Percentiles rank a stretch among this genome's conserved stretches.
Evolutionary conservation across 2,797 vertebrate genomes (phyloP).

Genomic region (Oophaga sylvatica): DNA sequence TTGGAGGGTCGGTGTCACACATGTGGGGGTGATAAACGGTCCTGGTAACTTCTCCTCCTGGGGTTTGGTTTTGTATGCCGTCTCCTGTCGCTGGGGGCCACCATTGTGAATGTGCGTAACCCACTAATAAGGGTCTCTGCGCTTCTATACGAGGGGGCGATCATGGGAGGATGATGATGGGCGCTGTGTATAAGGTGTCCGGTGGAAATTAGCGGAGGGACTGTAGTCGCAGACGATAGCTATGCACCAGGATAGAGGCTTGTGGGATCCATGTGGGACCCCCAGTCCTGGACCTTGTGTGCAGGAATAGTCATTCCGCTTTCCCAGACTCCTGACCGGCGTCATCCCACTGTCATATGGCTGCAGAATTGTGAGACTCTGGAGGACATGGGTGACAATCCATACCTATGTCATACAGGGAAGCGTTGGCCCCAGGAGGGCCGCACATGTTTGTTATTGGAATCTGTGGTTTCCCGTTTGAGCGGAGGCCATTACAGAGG

Average conservation of each 20-base stretch:
- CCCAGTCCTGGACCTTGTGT: not conserved
- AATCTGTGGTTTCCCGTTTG: no score
- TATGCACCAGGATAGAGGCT: not conserved
- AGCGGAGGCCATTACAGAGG: no score
- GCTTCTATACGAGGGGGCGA: no score
- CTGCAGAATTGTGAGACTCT: no score
- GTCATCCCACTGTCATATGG: no score
- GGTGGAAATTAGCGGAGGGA: not conserved
- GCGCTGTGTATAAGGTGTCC: slow-evolving; percentile 12
- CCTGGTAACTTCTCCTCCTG: not conserved
- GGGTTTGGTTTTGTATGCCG: not conserved
- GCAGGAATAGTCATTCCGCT: not conserved
- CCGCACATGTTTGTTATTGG: no score
- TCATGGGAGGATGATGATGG: not conserved
- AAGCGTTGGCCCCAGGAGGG: no score
- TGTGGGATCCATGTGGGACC: not conserved
- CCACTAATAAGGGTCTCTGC: not conserved
- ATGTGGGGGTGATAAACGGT: not conserved
- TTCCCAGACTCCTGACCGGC: not conserved
- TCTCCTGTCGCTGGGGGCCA: not conserved
- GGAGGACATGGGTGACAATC: no score
- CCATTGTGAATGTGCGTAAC: slow-evolving; percentile 1
- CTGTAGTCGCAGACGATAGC: not conserved
- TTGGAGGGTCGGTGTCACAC: not conserved
- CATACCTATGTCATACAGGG: no score